Conservation (phyloP, 2,888 invertebrate genomes). For the Odontocerum albicorne region DNA sequence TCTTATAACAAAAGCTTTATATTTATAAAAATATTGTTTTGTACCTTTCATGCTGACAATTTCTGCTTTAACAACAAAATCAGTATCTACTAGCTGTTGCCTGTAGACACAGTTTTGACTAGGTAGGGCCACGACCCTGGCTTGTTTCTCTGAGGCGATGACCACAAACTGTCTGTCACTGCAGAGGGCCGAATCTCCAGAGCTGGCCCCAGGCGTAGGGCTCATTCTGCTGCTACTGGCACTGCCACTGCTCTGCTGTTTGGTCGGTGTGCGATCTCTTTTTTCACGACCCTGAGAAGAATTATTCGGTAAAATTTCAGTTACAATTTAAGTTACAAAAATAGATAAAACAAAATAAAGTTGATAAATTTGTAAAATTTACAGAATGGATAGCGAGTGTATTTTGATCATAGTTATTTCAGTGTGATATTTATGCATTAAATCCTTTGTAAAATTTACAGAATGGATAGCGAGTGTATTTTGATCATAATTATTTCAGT, state of each 20-base stretch:
- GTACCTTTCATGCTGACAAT: slow-evolving; percentile 88
- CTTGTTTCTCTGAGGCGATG: slow-evolving; percentile 93
- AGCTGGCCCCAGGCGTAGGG: slow-evolving; percentile 64
- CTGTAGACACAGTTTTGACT: slow-evolving; percentile 94
- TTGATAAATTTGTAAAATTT: too few species aligned
- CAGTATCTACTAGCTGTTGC: slow-evolving; percentile 88
- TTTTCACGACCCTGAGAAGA: slow-evolving; percentile 46
- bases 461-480: too few species aligned
- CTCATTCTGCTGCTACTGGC: slow-evolving; percentile 72
- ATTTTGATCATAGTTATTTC: too few species aligned
- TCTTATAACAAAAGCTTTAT: too few species aligned
- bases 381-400: too few species aligned
- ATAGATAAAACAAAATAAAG: too few species aligned
- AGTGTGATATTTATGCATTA: too few species aligned
- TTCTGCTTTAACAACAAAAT: slow-evolving; percentile 93
- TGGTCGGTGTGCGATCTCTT: slow-evolving; percentile 65
- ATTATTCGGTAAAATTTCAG: neutral
- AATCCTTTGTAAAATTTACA: too few species aligned
- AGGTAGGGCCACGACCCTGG: slow-evolving; percentile 89
- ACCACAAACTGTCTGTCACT: slow-evolving; percentile 92
- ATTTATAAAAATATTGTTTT: too few species aligned
- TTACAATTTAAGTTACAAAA: too few species aligned
- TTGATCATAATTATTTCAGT: too few species aligned
- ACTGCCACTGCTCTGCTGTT: slow-evolving; percentile 54
- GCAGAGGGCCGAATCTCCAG: slow-evolving; percentile 48